These are phyloP conservation scores for Chelonus insularis DNA, from an alignment of 1,140 invertebrate genomes.

Conservation along the genomic window DNA sequence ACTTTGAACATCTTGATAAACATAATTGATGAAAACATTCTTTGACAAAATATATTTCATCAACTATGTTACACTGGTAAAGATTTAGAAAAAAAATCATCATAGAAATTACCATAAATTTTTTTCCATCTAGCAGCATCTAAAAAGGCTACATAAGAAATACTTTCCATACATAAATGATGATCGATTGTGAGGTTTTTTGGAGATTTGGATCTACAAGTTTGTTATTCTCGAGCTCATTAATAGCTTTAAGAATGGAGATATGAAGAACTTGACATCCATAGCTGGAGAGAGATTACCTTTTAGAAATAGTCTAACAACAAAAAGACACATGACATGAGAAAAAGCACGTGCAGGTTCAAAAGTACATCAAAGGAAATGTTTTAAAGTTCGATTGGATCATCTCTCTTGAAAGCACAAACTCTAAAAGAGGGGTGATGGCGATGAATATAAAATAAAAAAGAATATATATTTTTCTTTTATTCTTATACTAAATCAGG, in stretches of 20 bases:
- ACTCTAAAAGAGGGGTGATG: not conserved
- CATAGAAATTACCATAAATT: too few relatives aligned
- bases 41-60: too few relatives aligned
- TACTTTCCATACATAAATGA: too few relatives aligned
- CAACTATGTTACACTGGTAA: too few relatives aligned
- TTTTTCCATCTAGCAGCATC: too few relatives aligned
- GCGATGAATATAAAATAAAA: not conserved
- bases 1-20: too few relatives aligned
- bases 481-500: slow-evolving; percentile 43
- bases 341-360: slow-evolving; percentile 16
- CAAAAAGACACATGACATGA: slow-evolving; percentile 1
- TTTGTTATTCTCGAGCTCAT: not conserved
- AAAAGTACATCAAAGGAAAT: too few relatives aligned
- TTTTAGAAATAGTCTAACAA: not conserved
- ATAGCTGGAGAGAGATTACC: not conserved
- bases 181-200: not conserved
- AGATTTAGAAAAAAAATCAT: too few relatives aligned
- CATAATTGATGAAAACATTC: too few relatives aligned
- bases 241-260: not conserved
- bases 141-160: too few relatives aligned
- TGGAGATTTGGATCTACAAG: too few relatives aligned
- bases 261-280: not conserved
- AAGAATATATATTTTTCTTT: slow-evolving; percentile 23
- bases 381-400: too few relatives aligned
- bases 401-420: not conserved